Percentiles rank a stretch among this genome's conserved stretches.
Evolutionary conservation across 2,113 vertebrate species (phyloP).

Genomic region (Atractosteus spatula): DNA sequence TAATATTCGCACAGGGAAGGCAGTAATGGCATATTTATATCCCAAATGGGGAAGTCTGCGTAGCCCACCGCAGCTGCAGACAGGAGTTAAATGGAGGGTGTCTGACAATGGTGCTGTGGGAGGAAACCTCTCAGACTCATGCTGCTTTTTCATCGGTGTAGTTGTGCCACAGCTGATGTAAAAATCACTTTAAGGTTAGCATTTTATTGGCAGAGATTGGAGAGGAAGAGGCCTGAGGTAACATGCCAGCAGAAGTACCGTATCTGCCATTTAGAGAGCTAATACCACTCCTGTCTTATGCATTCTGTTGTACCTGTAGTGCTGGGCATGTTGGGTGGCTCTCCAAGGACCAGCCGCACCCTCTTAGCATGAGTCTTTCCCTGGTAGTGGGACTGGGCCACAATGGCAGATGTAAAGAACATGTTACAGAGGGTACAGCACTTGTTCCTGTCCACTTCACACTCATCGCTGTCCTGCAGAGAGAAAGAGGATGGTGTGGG

Average conservation of each 20-base stretch:
- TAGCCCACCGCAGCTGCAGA: not conserved
- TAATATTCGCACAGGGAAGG: conserved; percentile 2
- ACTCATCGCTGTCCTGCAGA: conserved; percentile 71
- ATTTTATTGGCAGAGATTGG: no score
- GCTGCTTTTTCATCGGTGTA: not conserved
- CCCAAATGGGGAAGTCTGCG: not conserved
- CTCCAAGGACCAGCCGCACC: conserved; percentile 73
- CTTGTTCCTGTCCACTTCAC: conserved; percentile 77
- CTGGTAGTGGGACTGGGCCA: conserved; percentile 80
- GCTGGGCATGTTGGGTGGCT: conserved; percentile 42
- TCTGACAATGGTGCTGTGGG: not conserved
- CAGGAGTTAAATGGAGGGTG: conserved; percentile 4
- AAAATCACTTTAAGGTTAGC: no score
- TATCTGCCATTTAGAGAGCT: no score
- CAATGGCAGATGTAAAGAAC: conserved; percentile 81
- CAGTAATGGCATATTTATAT: not conserved
- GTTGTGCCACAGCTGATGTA: no score
- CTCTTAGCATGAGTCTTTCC: conserved; percentile 79
- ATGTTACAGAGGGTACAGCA: conserved; percentile 80
- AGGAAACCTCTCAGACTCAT: not conserved
- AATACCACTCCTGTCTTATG: not conserved
- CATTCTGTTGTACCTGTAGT: not conserved
- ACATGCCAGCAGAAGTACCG: no score
- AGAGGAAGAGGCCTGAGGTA: no score
- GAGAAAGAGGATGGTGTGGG: conserved; percentile 1